Evolutionary conservation across 2,113 vertebrate genomes (phyloP), one percentile per base, ranked within the genome.

Genomic region (Rhagologus leucostigma): DNA sequence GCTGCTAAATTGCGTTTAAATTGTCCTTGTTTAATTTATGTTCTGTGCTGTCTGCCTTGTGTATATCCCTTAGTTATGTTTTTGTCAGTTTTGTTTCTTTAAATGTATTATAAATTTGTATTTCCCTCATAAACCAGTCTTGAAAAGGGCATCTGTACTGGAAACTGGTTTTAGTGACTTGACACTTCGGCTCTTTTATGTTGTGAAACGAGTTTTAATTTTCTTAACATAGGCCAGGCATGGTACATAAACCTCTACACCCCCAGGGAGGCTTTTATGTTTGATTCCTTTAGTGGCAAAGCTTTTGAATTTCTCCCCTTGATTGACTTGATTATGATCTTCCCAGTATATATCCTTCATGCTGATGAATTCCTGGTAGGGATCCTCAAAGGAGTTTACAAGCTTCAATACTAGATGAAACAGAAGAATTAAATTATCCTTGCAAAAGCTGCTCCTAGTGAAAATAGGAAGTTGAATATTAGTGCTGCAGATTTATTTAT

Each of bases 191-290:
- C 87, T 93, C 91, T 97, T 98, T 97, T 86, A 95, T 97, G 95
- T 98, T 95, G 95, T 88, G 97, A 96, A 97, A 91, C 16, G 64
- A 96, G 96, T 96, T 98, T 98, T 98, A 96, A 97, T 98, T 97
- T 98, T 98, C 93, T 96, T 97, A 98, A 98, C 96, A 95, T 93
- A 97, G 89, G 96, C 97, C 98, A 97, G 97, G 94, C 95, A 96
- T 70, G 93, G 77, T 93, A 92, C 96, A 97, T 98, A 98, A 98
- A 97, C 87, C 65, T 96, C 81, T 94, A 83, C 59, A 82, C 83
- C 87, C 81, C 92, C 87, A 84, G 92, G 94, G 96, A 97, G 89
- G 64, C 87, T 94, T 97, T 94, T 97, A 96, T 96, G 89, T 95
- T 97, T 94, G 96, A 95, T 97, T 93, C 68, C 88, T 96, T 95